These are phyloP conservation scores for Gari tellinella DNA, from an alignment of 2,888 invertebrate species.

Conservation along the genomic window DNA sequence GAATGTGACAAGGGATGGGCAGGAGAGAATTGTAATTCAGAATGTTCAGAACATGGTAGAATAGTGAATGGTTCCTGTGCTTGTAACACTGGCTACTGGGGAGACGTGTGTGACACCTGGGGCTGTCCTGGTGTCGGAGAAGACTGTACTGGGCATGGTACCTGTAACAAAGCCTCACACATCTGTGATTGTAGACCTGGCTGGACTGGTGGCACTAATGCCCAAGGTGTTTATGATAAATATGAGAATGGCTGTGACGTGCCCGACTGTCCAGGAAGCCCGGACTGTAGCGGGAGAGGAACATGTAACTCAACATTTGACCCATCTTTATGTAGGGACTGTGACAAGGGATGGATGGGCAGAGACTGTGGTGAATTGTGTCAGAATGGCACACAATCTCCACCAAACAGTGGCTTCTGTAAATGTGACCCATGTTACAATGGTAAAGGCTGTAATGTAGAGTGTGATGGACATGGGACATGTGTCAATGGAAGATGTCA, in stretches of 20 bases:
- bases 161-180: constrained; percentile 68
- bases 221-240: constrained; percentile 12
- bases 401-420: constrained; percentile 67
- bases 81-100: constrained; percentile 73
- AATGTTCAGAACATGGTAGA: constrained; percentile 70
- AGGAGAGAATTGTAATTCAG: constrained; percentile 69
- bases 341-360: constrained; percentile 70
- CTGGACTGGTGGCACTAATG: constrained; percentile 58
- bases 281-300: constrained; percentile 71
- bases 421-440: constrained; percentile 66
- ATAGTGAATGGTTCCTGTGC: constrained; percentile 59
- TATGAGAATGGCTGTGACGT: constrained; percentile 63
- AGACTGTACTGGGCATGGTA: constrained; percentile 72
- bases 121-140: constrained; percentile 71
- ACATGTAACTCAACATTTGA: constrained; percentile 60
- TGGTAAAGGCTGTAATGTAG: constrained; percentile 66
- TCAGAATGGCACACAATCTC: constrained; percentile 61
- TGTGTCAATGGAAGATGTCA: constrained; percentile 56
- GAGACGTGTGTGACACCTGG: constrained; percentile 66
- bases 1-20: constrained; percentile 71
- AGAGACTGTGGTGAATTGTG: constrained; percentile 68
- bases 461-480: constrained; percentile 62
- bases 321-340: constrained; percentile 68
- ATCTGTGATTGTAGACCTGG: constrained; percentile 70
- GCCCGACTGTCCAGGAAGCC: constrained; percentile 74